These are phyloP conservation scores for Dendrocincla tyrannina DNA, from an alignment of 2,797 vertebrate genomes.

Conservation along the genomic window DNA sequence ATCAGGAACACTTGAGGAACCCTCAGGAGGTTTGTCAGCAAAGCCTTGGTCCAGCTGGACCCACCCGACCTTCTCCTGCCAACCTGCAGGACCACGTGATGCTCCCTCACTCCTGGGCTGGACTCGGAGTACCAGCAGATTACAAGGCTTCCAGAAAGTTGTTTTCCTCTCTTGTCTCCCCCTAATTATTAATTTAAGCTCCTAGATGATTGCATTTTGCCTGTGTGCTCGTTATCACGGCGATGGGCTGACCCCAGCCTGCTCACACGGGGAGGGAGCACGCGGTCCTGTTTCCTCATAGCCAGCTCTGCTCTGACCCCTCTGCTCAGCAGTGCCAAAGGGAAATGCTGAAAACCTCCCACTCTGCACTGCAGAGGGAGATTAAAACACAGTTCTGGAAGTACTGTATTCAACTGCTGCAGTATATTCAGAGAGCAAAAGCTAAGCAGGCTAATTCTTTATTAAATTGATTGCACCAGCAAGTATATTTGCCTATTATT, in stretches of 20 bases:
- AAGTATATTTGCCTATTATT: not conserved
- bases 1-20: not conserved
- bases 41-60: not conserved
- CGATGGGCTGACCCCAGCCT: not conserved
- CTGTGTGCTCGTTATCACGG: not conserved
- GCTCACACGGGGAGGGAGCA: not conserved
- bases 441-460: not conserved
- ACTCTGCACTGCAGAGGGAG: not conserved
- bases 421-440: not conserved
- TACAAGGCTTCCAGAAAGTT: not conserved
- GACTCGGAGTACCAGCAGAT: not conserved
- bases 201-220: not conserved
- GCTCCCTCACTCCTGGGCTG: not conserved
- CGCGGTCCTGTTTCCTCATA: not conserved
- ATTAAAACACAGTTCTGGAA: not conserved
- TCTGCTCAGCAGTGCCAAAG: not conserved
- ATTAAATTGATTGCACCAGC: not conserved
- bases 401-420: not conserved
- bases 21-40: not conserved
- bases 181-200: not conserved
- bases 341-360: not conserved
- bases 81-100: fast-evolving
- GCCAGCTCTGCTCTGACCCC: not conserved
- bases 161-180: not conserved
- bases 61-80: not conserved